A percentile compares a stretch with the other conserved stretches of the same genome.
Evolutionary conservation across 1,140 invertebrate species (phyloP).

Genomic region (Diachasmimorpha longicaudata): DNA sequence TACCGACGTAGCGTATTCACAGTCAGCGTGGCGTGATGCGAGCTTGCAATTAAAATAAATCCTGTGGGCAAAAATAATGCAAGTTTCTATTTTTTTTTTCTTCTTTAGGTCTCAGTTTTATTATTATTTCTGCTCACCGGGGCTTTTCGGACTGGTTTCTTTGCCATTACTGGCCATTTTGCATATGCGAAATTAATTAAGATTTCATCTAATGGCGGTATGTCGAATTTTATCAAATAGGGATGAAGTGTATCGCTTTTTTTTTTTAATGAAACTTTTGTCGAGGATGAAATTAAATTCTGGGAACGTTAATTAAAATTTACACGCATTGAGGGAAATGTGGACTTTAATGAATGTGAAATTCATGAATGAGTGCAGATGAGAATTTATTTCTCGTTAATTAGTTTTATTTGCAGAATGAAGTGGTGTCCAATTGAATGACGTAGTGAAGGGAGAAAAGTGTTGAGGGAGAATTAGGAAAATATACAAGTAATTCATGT

Average conservation of each 20-base stretch:
- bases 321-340: no score
- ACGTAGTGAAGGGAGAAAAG: no score
- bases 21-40: conserved; percentile 1
- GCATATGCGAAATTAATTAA: not conserved
- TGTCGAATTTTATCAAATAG: not conserved
- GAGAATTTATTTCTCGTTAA: no score
- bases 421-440: no score
- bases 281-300: not conserved
- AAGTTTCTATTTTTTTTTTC: not conserved
- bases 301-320: no score
- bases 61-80: conserved; percentile 9
- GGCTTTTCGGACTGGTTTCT: not conserved
- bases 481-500: no score
- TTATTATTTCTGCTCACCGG: not conserved
- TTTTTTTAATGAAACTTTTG: no score
- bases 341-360: no score
- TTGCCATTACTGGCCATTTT: not conserved
- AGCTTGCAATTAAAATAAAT: conserved; percentile 15
- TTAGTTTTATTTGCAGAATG: no score
- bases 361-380: no score
- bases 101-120: not conserved
- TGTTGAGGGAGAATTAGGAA: no score
- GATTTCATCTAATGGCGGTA: not conserved
- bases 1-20: not conserved
- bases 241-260: not conserved